Evolutionary conservation across 2,797 vertebrate species (phyloP), one percentile per base, ranked within the genome.

Genomic region (Sebastes iracundus): DNA sequence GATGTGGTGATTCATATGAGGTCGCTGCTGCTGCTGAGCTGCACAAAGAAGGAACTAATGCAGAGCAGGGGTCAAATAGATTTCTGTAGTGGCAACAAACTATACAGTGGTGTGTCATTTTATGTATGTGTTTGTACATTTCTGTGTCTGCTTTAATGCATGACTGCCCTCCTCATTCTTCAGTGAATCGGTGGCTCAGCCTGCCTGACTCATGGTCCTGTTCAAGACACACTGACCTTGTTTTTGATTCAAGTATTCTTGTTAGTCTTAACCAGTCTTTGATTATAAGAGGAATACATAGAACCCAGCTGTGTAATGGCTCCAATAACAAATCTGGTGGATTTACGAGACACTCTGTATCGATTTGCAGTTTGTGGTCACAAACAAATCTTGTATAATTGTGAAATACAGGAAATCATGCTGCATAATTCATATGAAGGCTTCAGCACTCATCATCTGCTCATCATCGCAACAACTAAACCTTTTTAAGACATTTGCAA

Each of bases 341-440:
- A 63, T 35, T 2, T 63, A 35, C 6, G 14, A 53, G 1, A 28
- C 28, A 35, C n/a, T 68, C 18, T 5, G 8, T 60, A 70, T 70
- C 9, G 6, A 58, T 72, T 72, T 58, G 75, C 46, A 49, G 3
- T 49, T 60, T 30, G 55, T 61, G 62, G 70, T 67, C 53, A 52
- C 8, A 38, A 22, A 66, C 23, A 72, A 49, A 22, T 60, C 18
- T 60, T 52, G 23, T 68, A 27, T 38, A 28, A 27, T 22, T 72
- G 53, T 33, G 20, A 53, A 30, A 52, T 72, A 18, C 55, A 18
- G 52, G 60, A 72, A 79, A 53, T 66, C 13, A 20, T 35, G 23
- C 18, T 59, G 61, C 61, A 79, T 66, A 66, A 72, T 72, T 79
- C 16, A 72, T 72, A 8, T 65, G 27, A 18, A 42, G 33, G 13